Conservation (phyloP, 2,113 vertebrate genomes). For the Neolamprologus caudopunctatus region DNA sequence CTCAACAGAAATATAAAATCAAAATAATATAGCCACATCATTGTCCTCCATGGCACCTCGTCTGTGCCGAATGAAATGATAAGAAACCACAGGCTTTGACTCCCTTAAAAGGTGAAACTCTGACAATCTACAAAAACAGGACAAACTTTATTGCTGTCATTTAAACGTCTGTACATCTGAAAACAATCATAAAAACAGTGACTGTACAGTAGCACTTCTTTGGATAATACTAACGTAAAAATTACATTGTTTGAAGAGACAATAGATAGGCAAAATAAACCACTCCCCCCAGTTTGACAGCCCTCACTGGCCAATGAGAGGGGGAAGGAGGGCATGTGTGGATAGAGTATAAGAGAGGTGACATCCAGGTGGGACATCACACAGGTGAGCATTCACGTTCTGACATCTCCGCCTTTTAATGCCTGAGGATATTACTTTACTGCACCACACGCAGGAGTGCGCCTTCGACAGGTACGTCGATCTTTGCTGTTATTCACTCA, state of each 20-base stretch:
- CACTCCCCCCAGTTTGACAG: neutral
- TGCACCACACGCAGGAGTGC: neutral
- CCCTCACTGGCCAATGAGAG: neutral
- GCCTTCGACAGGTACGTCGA: constrained; percentile 11
- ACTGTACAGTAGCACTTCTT: neutral
- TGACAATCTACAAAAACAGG: neutral
- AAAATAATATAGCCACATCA: neutral
- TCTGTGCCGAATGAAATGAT: neutral
- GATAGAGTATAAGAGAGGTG: constrained; percentile 15
- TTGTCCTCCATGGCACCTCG: neutral
- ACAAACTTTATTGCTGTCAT: neutral
- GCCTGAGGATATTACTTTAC: constrained; percentile 11
- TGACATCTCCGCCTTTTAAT: neutral
- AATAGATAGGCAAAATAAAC: neutral
- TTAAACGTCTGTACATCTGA: neutral
- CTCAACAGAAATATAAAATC: neutral
- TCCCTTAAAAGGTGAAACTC: neutral
- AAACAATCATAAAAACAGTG: neutral
- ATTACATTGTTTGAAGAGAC: neutral
- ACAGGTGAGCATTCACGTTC: constrained; percentile 24
- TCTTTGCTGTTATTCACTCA: neutral
- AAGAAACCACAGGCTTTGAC: constrained; percentile 4
- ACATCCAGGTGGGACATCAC: constrained; percentile 13
- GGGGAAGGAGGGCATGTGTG: neutral
- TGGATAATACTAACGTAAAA: neutral